phyloP scores from a whole-genome alignment of 2,113 vertebrate species.

The Coreoperca whiteheadi region DNA sequence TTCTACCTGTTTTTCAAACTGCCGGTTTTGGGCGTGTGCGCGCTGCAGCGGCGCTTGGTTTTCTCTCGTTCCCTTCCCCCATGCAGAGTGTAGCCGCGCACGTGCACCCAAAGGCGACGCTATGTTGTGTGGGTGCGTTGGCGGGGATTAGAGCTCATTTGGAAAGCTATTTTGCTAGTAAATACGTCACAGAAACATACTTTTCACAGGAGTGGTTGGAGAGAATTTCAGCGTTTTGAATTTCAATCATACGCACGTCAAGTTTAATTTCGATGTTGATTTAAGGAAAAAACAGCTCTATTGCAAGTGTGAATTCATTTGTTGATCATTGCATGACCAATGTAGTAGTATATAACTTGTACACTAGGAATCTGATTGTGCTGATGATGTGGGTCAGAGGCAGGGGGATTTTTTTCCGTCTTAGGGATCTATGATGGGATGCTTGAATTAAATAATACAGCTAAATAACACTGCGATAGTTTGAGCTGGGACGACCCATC shows the following conservation, averaged over 20 bases:
- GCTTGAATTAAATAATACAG: neutral
- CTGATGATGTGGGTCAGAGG: neutral
- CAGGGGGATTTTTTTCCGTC: neutral
- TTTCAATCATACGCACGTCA: neutral
- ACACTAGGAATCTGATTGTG: neutral
- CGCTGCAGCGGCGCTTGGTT: conserved; percentile 4
- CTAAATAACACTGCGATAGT: neutral
- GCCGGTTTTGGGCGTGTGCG: neutral
- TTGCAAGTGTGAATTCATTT: neutral
- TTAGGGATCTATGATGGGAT: neutral
- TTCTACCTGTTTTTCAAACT: conserved; percentile 5
- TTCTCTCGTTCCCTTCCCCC: conserved; percentile 13
- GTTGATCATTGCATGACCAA: neutral
- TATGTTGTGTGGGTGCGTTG: neutral
- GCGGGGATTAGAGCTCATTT: neutral
- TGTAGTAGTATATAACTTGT: neutral
- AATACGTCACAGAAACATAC: neutral
- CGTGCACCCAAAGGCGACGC: neutral
- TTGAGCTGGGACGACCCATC: too few relatives aligned
- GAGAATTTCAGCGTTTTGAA: neutral
- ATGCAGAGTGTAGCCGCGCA: neutral
- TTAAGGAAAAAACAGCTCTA: neutral
- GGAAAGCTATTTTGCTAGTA: neutral
- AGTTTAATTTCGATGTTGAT: neutral
- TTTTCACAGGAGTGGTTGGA: neutral